Evolutionary conservation across 92 coral and sea anemone genomes (phyloP).

Genomic region (Palythoa heliodiscus): DNA sequence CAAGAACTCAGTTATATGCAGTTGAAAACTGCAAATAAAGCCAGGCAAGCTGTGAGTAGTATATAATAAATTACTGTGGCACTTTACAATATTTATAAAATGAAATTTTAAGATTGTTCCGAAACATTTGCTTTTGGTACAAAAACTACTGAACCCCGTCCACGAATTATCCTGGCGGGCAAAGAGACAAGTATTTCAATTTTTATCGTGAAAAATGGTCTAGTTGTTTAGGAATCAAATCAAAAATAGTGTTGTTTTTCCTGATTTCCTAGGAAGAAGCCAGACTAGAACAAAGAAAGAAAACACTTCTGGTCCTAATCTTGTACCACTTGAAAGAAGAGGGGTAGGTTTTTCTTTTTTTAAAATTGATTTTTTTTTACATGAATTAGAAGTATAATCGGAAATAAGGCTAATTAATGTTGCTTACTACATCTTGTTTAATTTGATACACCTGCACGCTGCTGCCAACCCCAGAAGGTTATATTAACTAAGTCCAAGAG

Average conservation of each 20-base stretch:
- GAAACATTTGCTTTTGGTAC: background rate
- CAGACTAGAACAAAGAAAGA: slow-evolving; percentile 77
- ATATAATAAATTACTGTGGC: background rate
- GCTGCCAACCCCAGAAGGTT: too few species aligned
- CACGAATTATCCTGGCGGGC: background rate
- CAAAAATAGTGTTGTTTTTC: background rate
- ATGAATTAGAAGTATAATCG: too few species aligned
- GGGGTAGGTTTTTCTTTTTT: slow-evolving; percentile 60
- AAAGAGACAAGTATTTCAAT: background rate
- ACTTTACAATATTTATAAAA: background rate
- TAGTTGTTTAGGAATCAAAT: background rate
- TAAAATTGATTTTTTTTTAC: too few species aligned
- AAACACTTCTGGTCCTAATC: slow-evolving; percentile 83
- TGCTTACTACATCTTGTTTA: too few species aligned
- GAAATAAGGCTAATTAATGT: too few species aligned
- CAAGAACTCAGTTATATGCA: slow-evolving; percentile 95
- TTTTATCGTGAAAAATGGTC: background rate
- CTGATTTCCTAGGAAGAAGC: slow-evolving; percentile 69
- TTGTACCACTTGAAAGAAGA: slow-evolving; percentile 83
- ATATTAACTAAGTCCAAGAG: too few species aligned
- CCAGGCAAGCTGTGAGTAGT: slow-evolving; percentile 81
- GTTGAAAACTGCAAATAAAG: slow-evolving; percentile 98
- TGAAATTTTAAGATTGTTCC: background rate
- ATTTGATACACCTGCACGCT: too few species aligned
- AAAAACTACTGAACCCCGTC: background rate